Evolutionary conservation across 2,797 vertebrate genomes (phyloP).

Genomic region (Manis pentadactyla): DNA sequence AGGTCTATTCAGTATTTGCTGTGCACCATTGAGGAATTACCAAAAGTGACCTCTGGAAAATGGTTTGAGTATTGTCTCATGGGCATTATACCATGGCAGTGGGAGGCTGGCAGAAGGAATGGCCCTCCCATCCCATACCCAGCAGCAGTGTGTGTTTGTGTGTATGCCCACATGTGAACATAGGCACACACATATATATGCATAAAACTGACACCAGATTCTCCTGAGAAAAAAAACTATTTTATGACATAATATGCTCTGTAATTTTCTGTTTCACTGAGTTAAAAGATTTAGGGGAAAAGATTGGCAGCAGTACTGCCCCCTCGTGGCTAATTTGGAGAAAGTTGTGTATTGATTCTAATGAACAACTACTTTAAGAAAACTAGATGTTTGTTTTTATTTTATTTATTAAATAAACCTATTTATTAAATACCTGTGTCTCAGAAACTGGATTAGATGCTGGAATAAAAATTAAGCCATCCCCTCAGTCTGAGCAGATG

Average conservation of each 20-base stretch:
- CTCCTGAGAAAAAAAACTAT: neutral
- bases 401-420: constrained; percentile 25
- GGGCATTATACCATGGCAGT: neutral
- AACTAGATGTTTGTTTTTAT: neutral
- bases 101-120: neutral
- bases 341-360: constrained; percentile 43
- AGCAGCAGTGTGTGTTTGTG: neutral
- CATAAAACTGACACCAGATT: neutral
- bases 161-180: too few relatives aligned
- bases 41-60: neutral
- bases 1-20: neutral
- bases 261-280: constrained; percentile 50
- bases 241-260: neutral
- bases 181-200: neutral
- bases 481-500: constrained; percentile 5
- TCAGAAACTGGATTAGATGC: neutral
- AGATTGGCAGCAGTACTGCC: constrained; percentile 39
- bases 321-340: constrained; percentile 66
- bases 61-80: neutral
- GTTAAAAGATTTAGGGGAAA: neutral
- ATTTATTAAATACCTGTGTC: constrained; percentile 12
- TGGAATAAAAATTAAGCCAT: neutral
- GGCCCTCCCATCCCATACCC: neutral
- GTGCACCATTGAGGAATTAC: neutral
- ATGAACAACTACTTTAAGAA: neutral